Evolutionary conservation across 2,113 vertebrate species (phyloP).

Genomic region (Tiliqua scincoides): DNA sequence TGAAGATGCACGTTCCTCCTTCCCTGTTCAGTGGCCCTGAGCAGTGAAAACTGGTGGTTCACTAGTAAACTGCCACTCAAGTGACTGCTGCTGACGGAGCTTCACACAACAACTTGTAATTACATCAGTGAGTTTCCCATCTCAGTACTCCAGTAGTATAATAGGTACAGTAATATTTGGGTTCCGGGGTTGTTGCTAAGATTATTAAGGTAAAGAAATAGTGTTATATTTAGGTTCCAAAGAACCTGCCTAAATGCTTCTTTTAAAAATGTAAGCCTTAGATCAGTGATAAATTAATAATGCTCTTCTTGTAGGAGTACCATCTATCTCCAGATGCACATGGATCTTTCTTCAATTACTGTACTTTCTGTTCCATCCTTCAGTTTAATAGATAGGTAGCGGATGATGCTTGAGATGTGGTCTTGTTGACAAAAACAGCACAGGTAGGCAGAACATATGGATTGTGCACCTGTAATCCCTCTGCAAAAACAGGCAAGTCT

Average conservation of each 20-base stretch:
- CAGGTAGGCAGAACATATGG: not conserved
- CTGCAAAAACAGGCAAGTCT: not conserved
- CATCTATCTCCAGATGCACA: not conserved
- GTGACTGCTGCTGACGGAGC: not conserved
- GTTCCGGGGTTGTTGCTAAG: not conserved
- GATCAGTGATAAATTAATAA: not conserved
- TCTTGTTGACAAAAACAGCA: fast-evolving
- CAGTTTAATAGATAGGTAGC: not conserved
- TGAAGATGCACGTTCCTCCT: too few relatives aligned
- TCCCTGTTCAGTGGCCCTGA: too few relatives aligned
- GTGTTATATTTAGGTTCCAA: not conserved
- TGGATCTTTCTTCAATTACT: not conserved
- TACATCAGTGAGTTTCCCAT: not conserved
- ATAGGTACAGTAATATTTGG: not conserved
- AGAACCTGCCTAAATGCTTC: not conserved
- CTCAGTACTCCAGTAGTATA: not conserved
- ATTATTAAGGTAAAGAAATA: not conserved
- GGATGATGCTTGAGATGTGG: not conserved
- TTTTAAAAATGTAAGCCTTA: not conserved
- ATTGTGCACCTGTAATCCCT: not conserved
- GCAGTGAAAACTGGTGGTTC: not conserved
- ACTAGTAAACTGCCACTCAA: not conserved
- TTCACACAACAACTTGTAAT: not conserved
- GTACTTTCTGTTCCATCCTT: not conserved
- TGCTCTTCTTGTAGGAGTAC: not conserved